These are phyloP conservation scores for Sardina pilchardus DNA, from an alignment of 2,113 vertebrate species.

Conservation along the genomic window DNA sequence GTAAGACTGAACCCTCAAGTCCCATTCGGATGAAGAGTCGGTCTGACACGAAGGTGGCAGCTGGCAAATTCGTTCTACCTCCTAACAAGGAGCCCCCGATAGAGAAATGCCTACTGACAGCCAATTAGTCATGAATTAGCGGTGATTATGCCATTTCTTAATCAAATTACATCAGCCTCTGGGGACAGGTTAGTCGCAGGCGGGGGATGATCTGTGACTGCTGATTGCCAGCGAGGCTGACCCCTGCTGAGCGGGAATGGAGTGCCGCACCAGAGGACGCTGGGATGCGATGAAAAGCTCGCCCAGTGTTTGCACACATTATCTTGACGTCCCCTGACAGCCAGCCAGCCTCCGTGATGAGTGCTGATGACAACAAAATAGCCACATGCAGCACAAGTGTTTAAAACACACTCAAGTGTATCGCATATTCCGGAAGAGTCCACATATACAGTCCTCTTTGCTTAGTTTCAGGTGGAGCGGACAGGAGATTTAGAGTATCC, in stretches of 20 bases:
- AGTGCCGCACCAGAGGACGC: neutral
- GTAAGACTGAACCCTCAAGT: neutral
- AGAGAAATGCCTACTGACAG: constrained; percentile 18
- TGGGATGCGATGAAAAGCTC: neutral
- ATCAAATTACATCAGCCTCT: constrained; percentile 2
- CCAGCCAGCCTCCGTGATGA: neutral
- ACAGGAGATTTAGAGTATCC: neutral
- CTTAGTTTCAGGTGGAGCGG: neutral
- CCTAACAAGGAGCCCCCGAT: constrained; percentile 10
- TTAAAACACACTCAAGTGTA: neutral
- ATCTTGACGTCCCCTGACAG: neutral
- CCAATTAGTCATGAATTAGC: constrained; percentile 4
- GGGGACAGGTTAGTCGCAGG: constrained; percentile 9
- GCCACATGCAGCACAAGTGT: neutral
- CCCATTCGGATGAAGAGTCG: neutral
- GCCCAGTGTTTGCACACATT: neutral
- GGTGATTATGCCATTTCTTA: constrained; percentile 1
- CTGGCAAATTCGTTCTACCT: neutral
- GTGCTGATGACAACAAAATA: neutral
- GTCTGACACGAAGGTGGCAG: neutral
- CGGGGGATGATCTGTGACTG: constrained; percentile 12
- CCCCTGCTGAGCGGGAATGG: neutral
- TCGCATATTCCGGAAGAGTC: neutral
- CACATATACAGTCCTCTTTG: neutral
- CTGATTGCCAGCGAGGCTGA: neutral